These are phyloP conservation scores for Drosophila parabipectinata DNA, from an alignment of 1,140 invertebrate species.

Conservation along the genomic window DNA sequence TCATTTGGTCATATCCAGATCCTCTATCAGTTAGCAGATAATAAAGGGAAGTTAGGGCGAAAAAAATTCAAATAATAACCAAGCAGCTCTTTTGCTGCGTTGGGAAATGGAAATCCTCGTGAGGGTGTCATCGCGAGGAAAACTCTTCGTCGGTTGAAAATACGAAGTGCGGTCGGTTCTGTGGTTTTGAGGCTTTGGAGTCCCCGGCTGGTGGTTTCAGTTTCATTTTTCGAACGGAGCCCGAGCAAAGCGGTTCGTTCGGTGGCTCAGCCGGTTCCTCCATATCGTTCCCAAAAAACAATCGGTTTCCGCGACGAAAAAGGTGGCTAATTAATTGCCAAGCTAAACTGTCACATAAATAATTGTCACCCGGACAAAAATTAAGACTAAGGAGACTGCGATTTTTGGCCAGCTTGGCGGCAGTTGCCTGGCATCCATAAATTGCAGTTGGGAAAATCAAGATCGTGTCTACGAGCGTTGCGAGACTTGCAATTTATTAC, in stretches of 20 bases:
- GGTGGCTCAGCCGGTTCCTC: constrained; percentile 18
- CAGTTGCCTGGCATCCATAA: constrained; percentile 68
- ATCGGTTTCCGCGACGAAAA: constrained; percentile 33
- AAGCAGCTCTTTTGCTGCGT: constrained; percentile 22
- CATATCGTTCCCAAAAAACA: not conserved
- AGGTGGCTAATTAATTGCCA: constrained; percentile 52
- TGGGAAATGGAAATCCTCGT: constrained; percentile 36
- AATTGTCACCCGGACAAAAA: constrained; percentile 15
- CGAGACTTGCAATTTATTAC: constrained; percentile 29
- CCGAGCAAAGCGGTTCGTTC: constrained; percentile 69
- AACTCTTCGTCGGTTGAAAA: constrained; percentile 12
- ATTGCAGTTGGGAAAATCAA: constrained; percentile 20
- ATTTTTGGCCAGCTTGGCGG: constrained; percentile 20
- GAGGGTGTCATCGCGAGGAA: constrained; percentile 42
- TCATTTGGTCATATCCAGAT: constrained; percentile 22
- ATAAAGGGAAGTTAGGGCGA: not conserved
- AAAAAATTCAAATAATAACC: constrained; percentile 1
- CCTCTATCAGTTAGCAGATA: constrained; percentile 30
- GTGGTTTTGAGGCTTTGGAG: constrained; percentile 49
- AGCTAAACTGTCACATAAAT: constrained; percentile 42
- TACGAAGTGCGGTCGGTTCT: constrained; percentile 40
- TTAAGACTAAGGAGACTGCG: constrained; percentile 42
- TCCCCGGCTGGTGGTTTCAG: constrained; percentile 65
- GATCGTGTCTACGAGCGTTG: constrained; percentile 37
- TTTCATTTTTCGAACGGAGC: constrained; percentile 70